Percentiles rank a stretch among this genome's conserved stretches.
phyloP scores from a whole-genome alignment of 2,888 invertebrate genomes.

The Drosophila mercatorum region DNA sequence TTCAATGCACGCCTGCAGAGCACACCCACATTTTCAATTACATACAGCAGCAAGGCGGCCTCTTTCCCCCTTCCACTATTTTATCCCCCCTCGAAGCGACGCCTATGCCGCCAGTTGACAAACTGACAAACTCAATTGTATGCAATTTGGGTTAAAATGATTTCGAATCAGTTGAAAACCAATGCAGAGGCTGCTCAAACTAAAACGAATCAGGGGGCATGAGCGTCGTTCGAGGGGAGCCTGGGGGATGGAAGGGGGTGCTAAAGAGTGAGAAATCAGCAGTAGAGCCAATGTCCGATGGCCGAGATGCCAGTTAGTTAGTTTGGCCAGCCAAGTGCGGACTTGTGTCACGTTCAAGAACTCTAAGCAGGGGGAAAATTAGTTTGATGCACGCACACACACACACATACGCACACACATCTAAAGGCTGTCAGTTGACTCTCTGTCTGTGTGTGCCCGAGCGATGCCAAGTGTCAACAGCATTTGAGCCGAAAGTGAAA shows the following conservation, averaged over 20 bases:
- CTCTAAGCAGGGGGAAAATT: conserved; percentile 78
- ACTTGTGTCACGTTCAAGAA: conserved; percentile 79
- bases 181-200: conserved; percentile 30
- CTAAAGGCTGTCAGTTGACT: conserved; percentile 19
- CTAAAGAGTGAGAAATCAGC: conserved; percentile 5
- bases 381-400: conserved; percentile 65
- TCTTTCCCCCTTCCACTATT: not conserved
- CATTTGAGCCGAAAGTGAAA: conserved; percentile 75
- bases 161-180: conserved; percentile 74
- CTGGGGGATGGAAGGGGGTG: not conserved
- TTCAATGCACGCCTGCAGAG: not conserved
- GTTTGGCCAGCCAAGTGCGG: conserved; percentile 60
- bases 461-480: conserved; percentile 67
- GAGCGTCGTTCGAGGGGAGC: not conserved
- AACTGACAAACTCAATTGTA: conserved; percentile 69
- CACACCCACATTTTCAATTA: conserved; percentile 15
- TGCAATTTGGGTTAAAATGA: conserved; percentile 76
- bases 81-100: not conserved
- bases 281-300: not conserved
- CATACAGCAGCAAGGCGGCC: not conserved
- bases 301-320: conserved; percentile 39
- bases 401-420: conserved; percentile 3
- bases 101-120: conserved; percentile 23
- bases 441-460: conserved; percentile 10
- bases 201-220: conserved; percentile 12